phyloP scores from a whole-genome alignment of 35 echinoderm and acorn worm species.

The Lytechinus variegatus region DNA sequence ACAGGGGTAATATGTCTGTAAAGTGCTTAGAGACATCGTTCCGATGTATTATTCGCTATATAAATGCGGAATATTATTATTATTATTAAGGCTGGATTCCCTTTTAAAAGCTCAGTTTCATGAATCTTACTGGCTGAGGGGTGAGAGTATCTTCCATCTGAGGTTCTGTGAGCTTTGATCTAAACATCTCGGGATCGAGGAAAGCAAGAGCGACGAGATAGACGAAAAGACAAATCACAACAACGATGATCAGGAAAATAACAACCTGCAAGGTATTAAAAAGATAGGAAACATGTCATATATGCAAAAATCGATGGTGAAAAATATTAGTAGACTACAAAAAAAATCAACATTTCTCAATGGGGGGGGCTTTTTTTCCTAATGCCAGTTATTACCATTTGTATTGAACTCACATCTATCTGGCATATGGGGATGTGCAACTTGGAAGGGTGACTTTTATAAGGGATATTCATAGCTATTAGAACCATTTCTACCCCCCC shows the following conservation, averaged over 20 bases:
- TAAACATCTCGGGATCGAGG: conserved; percentile 16
- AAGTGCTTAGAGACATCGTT: too few relatives aligned
- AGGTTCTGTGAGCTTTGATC: conserved; percentile 6
- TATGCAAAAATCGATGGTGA: neutral
- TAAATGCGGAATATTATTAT: too few relatives aligned
- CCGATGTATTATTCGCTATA: too few relatives aligned
- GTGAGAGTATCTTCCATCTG: neutral
- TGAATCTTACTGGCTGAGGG: neutral
- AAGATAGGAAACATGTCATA: neutral
- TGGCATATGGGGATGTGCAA: too few relatives aligned
- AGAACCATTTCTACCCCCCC: too few relatives aligned
- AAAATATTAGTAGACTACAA: neutral
- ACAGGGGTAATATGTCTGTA: too few relatives aligned
- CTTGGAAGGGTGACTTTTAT: too few relatives aligned
- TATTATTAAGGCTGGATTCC: too few relatives aligned
- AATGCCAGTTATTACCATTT: too few relatives aligned
- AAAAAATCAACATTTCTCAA: neutral
- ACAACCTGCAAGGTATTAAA: neutral
- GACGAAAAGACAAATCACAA: conserved; percentile 1
- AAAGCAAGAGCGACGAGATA: neutral
- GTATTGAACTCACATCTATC: too few relatives aligned
- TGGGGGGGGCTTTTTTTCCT: neutral
- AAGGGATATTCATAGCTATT: too few relatives aligned
- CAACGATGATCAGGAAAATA: conserved; percentile 23
- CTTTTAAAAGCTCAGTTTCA: too few relatives aligned